Evolutionary conservation across 2,113 vertebrate genomes (phyloP).

Genomic region (Carassius carassius): DNA sequence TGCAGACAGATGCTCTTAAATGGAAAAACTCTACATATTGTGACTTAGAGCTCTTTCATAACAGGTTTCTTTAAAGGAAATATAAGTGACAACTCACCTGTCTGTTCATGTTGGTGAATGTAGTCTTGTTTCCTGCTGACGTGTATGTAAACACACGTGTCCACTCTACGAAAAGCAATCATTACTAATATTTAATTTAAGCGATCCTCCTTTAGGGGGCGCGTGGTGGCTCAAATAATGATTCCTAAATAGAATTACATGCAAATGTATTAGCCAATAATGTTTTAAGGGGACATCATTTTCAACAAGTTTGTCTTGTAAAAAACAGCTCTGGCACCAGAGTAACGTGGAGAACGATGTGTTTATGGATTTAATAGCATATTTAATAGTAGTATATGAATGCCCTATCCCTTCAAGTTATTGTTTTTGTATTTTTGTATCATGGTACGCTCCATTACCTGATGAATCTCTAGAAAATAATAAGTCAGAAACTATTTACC

Average conservation of each 20-base stretch:
- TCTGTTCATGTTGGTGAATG: slow-evolving; percentile 48
- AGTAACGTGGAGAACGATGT: too few species aligned
- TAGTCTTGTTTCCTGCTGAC: slow-evolving; percentile 54
- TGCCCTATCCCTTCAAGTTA: not conserved
- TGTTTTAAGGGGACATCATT: too few species aligned
- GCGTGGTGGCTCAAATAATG: not conserved
- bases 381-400: not conserved
- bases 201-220: not conserved
- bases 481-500: not conserved
- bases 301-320: too few species aligned
- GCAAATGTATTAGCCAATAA: not conserved
- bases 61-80: not conserved
- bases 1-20: not conserved
- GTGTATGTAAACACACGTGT: slow-evolving; percentile 54
- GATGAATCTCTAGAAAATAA: not conserved
- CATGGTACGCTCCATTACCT: not conserved
- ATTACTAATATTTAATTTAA: not conserved
- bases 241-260: not conserved
- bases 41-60: not conserved
- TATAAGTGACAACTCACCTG: slow-evolving; percentile 41
- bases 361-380: too few species aligned
- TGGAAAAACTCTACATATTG: not conserved
- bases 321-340: too few species aligned
- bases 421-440: not conserved
- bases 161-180: slow-evolving; percentile 18